phyloP scores from a whole-genome alignment of 2,113 vertebrate genomes.

The Melanerpes aurifrons region DNA sequence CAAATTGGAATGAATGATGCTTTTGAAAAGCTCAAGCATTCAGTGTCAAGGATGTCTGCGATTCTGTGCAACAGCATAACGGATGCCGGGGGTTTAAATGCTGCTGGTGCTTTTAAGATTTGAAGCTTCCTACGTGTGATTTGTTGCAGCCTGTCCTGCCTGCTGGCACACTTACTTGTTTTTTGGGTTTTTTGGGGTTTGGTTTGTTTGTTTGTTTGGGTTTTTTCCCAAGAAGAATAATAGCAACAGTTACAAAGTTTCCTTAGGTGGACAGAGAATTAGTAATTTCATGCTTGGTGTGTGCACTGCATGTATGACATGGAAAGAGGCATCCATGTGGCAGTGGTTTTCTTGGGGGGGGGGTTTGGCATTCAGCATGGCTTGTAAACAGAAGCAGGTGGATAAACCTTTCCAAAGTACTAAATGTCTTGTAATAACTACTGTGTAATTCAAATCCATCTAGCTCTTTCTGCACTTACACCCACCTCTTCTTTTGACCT shows the following conservation, averaged over 20 bases:
- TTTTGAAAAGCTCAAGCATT: neutral
- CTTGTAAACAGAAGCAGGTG: constrained; percentile 37
- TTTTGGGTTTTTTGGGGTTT: too few relatives aligned
- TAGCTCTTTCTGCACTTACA: constrained; percentile 11
- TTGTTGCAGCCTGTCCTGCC: neutral
- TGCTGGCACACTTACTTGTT: neutral
- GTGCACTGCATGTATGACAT: neutral
- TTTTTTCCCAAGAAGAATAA: neutral
- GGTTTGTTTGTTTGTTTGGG: neutral
- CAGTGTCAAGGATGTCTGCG: neutral
- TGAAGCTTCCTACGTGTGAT: neutral
- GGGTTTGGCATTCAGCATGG: constrained; percentile 3
- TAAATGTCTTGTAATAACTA: constrained; percentile 22
- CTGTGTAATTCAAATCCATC: constrained; percentile 41
- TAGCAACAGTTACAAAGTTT: neutral
- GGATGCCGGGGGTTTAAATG: neutral
- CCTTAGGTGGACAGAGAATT: neutral
- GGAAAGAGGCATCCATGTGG: neutral
- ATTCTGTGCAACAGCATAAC: neutral
- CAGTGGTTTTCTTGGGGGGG: neutral
- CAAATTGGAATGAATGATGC: neutral
- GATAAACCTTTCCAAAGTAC: constrained; percentile 42
- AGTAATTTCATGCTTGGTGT: neutral
- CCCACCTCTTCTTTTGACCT: constrained; percentile 58
- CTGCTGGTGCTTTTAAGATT: neutral